These are phyloP conservation scores for Drosophila subquinaria DNA, from an alignment of 2,888 invertebrate genomes.

Conservation along the genomic window DNA sequence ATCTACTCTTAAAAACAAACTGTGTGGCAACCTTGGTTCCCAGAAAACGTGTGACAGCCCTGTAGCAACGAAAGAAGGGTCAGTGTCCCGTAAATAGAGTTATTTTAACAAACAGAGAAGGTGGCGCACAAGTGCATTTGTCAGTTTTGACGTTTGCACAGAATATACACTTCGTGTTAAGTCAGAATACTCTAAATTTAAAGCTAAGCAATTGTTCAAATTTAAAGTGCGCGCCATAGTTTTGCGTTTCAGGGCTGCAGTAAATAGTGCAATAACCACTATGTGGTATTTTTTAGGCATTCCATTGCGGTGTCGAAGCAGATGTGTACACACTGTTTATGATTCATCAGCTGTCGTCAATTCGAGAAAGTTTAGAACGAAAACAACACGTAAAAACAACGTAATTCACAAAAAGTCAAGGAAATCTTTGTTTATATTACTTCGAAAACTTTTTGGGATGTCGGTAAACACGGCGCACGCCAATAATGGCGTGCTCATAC, in stretches of 20 bases:
- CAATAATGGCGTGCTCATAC: conserved; percentile 97
- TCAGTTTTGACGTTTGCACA: too few species aligned
- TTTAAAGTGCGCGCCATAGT: too few species aligned
- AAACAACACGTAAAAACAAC: conserved; percentile 57
- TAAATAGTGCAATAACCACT: not conserved
- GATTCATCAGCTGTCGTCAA: conserved; percentile 74
- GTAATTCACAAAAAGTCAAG: conserved; percentile 28
- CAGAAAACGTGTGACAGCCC: too few species aligned
- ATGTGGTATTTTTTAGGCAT: conserved; percentile 58
- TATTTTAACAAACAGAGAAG: too few species aligned
- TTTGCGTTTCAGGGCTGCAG: not conserved
- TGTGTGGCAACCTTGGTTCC: too few species aligned
- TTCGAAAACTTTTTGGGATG: conserved; percentile 86
- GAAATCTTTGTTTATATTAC: conserved; percentile 37
- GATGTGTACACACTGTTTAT: conserved; percentile 55
- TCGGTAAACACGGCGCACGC: conserved; percentile 98
- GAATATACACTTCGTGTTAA: too few species aligned
- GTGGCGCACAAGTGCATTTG: too few species aligned
- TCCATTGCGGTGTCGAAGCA: conserved; percentile 1
- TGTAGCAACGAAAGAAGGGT: too few species aligned
- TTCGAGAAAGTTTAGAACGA: conserved; percentile 44
- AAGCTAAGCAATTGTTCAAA: too few species aligned
- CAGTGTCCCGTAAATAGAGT: too few species aligned
- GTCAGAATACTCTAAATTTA: too few species aligned
- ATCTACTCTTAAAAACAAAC: too few species aligned